Evolutionary conservation across 1,140 invertebrate genomes (phyloP), one percentile per base, ranked within the genome.

Genomic region (Drosophila orena): DNA sequence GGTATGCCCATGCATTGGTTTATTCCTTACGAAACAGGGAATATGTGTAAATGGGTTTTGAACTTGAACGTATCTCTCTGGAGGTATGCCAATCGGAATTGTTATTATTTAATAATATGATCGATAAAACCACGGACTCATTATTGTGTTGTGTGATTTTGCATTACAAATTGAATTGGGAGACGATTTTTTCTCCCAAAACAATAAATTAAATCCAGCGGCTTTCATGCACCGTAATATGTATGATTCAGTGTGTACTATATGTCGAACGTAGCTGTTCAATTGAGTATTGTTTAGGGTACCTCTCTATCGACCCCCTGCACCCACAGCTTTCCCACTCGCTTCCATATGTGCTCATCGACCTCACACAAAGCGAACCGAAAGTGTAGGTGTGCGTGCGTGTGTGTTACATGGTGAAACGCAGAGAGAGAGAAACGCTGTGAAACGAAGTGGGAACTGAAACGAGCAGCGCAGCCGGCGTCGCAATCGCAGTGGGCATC

Each of bases 371-470:
- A 66, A 81, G 78, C 57, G 17, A 40, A 54, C 56, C 42, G 55
- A 69, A 66, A 68, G 81, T 84, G 81, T 84, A 76, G 71, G 81
- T 85, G 81, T 79, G 80, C 78, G 71, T 61, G 81, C 78, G 71
- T 61, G 81, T 85, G 81, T 66, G 43, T 55, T 77, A 77, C 77
- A 76, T 62, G 57, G 60, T 37, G 22, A 43, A 24, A 44, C 38
- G 15, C 34, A 52, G 35, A 34, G 37, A 52, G 60, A 64, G 61
- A 53, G 43, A 57, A 58, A 59, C 53, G 50, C 76, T 79, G 70
- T 54, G 49, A 64, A 71, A 68, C 53, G 55, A 80, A 80, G 78
- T 62, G 81, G 72, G 79, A 85, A 77, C 15, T 86, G 81, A 86
- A 86, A 81, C 50, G 30, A 46, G 61, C 77, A 58, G 81, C 77